Base-by-base conservation (phyloP, 1,140 invertebrate genomes). In the Diprion similis region DNA sequence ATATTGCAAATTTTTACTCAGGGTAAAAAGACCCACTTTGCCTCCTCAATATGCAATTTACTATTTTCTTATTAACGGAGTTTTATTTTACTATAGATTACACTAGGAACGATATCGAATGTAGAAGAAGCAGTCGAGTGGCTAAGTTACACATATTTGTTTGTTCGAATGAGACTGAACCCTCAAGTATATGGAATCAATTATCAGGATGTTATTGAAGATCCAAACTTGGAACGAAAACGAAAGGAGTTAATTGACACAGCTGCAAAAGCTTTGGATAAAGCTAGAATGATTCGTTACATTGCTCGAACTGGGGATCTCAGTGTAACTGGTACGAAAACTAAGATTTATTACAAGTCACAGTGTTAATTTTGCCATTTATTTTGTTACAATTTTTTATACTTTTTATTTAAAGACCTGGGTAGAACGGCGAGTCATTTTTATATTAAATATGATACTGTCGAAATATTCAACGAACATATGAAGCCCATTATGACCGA, bases 81-180 rank as follows among this genome's bases (percentile, higher is more conserved):
- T 64, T 77, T 46, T 48, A 76, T 70, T 37, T 80, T 74, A 76
- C 89, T 86, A 68, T 81, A 96, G 94, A 92, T 99, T 76, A 92
- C 95, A 6, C 87, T 99, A 9, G 98, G 98, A 10, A 99, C 97
- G 19, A 96, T 99, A 64, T 94, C 95, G 4, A 99, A 97, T 83
- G 91, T 99, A 8, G 93, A 96, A 65, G 99, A 99, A 89, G 99
- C 97, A 0, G 95, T 99, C 1, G 94, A 97, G 85, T 99, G 99
- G 99, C 86, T 99, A 0, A 97, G 96, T 82, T 99, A 99, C 80
- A 99, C 98, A 0, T 99, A 99, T 86, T 87, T 99, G 3, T 98
- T 94, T 89, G 95, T 99, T 1, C 91, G 99, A 79, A 99, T 99
- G 94, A 91, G 92, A 77, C 92, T 94, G 68, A 99, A 99, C 91